These are phyloP conservation scores for Drosophila pallidifrons DNA, from an alignment of 1,140 invertebrate species.

Conservation along the genomic window DNA sequence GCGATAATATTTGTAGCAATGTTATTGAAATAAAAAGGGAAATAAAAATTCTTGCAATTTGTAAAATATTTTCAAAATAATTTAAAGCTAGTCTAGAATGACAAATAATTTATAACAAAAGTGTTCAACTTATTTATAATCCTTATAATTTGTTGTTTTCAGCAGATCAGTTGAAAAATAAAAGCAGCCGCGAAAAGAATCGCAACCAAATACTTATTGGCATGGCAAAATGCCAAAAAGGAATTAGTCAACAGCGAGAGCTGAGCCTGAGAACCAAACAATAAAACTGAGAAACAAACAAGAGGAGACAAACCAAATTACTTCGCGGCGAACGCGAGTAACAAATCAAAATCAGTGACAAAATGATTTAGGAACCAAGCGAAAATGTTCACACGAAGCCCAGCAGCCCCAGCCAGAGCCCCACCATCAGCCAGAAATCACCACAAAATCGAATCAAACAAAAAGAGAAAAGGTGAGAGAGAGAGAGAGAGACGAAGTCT, in stretches of 20 bases:
- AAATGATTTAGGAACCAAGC: slow-evolving; percentile 80
- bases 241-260: slow-evolving; percentile 44
- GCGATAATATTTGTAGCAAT: slow-evolving; percentile 26
- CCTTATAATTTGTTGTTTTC: not conserved
- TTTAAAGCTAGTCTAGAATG: not conserved
- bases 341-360: slow-evolving; percentile 83
- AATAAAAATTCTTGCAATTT: slow-evolving; percentile 53
- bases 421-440: slow-evolving; percentile 40
- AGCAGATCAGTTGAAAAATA: slow-evolving; percentile 8
- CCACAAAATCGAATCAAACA: slow-evolving; percentile 30
- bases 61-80: slow-evolving; percentile 14
- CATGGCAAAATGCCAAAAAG: slow-evolving; percentile 41
- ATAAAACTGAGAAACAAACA: slow-evolving; percentile 44
- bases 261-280: slow-evolving; percentile 73
- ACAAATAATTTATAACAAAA: not conserved
- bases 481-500: not conserved
- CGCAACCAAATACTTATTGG: slow-evolving; percentile 9
- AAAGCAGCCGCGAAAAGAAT: slow-evolving; percentile 25
- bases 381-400: slow-evolving; percentile 79
- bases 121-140: slow-evolving; percentile 2
- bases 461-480: slow-evolving; percentile 4
- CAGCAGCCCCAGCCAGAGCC: slow-evolving; percentile 30
- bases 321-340: slow-evolving; percentile 64
- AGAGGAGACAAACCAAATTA: slow-evolving; percentile 62
- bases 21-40: slow-evolving; percentile 32